These are phyloP conservation scores for Calliscelio sp. DNA, from an alignment of 2,888 invertebrate species.

Conservation along the genomic window DNA sequence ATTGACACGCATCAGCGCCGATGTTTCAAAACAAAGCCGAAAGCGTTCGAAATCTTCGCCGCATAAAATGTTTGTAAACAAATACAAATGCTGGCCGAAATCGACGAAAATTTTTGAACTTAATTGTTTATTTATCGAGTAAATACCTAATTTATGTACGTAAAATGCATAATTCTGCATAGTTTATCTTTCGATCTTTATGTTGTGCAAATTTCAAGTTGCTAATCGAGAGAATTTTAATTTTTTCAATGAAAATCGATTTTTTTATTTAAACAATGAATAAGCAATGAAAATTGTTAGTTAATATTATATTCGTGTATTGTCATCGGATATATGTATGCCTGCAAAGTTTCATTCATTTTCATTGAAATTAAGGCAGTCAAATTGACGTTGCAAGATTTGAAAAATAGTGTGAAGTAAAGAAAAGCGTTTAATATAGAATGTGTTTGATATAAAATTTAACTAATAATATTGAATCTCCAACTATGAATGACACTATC, in stretches of 20 bases:
- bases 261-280: conserved; percentile 21
- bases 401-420: no score
- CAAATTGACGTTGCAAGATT: no score
- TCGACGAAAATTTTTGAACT: conserved; percentile 19
- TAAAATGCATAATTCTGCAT: conserved; percentile 18
- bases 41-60: conserved; percentile 30
- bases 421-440: no score
- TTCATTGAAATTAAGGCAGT: no score
- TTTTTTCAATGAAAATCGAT: conserved; percentile 15
- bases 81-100: conserved; percentile 20
- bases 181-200: conserved; percentile 13
- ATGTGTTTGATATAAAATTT: no score
- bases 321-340: no score
- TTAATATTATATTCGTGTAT: conserved; percentile 21
- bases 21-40: conserved; percentile 37
- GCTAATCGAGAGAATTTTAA: not conserved
- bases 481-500: no score
- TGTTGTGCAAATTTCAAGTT: not conserved
- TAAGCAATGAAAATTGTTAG: conserved; percentile 25
- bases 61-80: conserved; percentile 8
- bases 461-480: no score
- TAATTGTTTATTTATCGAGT: conserved; percentile 30
- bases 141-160: conserved; percentile 12
- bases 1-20: conserved; percentile 34
- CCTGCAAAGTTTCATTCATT: no score